Evolutionary conservation across 2,888 invertebrate species (phyloP), one percentile per base, ranked within the genome.

Genomic region (Heteromyza rotundicornis): DNA sequence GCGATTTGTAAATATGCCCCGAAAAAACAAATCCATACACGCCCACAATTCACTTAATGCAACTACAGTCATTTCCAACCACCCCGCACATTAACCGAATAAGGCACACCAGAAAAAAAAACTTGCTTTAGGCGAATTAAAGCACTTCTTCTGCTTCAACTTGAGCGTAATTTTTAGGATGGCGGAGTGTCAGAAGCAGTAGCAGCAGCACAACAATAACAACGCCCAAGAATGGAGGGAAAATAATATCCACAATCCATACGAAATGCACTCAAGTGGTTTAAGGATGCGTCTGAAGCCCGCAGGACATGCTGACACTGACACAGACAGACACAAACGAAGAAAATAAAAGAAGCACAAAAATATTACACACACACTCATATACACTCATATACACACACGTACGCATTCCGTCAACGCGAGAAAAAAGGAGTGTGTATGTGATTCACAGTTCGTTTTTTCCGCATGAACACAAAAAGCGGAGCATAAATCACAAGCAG

Each of bases 241-340:
- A 40, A 8, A 40, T 3, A 12, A 40, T n/a, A 40, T 12, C n/a
- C 5, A 40, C 40, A 40, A 40, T 40, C 5, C 57, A 58, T 36
- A 55, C 49, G 49, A 7, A 35, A 5, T 35, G 36, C 20, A 35
- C n/a, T 2, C 23, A 40, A 40, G 40, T 40, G 14, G 49, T 50
- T 35, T 36, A 56, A 44, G 44, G 57, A 54, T 58, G 58, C 50
- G 58, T 58, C 58, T 62, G 44, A 7, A 27, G 56, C 51, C 65
- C 62, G 66, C 66, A 66, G 65, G 68, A 64, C 57, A 60, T 66
- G 59, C 65, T 61, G 60, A 63, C 63, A 60, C 60, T 66, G 62
- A 53, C 67, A 65, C 62, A 65, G 63, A 24, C 55, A 58, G 16
- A 36, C 44, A 40, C 17, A 53, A 16, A n/a, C 40, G n/a, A n/a